Conservation (phyloP, 2,888 invertebrate species). For the Cataglyphis albicans region DNA sequence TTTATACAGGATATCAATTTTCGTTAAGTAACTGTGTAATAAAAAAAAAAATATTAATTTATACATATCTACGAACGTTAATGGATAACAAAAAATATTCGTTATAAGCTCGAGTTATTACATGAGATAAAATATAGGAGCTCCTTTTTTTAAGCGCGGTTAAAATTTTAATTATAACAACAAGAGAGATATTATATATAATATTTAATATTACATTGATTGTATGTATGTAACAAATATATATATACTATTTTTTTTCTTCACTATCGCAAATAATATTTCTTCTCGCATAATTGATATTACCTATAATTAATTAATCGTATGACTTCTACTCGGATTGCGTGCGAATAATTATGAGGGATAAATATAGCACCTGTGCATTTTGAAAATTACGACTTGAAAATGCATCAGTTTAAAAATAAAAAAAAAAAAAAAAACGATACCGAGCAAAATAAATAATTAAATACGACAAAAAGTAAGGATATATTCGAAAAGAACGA, state of each 20-base stretch:
- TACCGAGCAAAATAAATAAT: background rate
- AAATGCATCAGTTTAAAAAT: background rate
- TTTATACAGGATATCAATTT: conserved; percentile 69
- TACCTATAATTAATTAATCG: conserved; percentile 35
- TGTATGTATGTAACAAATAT: conserved; percentile 52
- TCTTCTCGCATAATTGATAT: conserved; percentile 22
- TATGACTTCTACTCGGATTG: conserved; percentile 64
- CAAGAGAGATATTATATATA: conserved; percentile 47
- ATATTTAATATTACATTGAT: conserved; percentile 69
- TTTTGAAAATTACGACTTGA: conserved; percentile 60
- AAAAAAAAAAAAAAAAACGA: background rate
- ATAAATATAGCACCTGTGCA: conserved; percentile 71
- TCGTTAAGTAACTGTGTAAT: conserved; percentile 62
- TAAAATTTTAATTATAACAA: conserved; percentile 68
- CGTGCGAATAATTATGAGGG: conserved; percentile 64
- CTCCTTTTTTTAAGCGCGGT: conserved; percentile 56
- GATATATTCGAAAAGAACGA: background rate
- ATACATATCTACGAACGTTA: conserved; percentile 66
- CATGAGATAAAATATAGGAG: conserved; percentile 48
- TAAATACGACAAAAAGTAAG: background rate
- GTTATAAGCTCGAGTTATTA: conserved; percentile 69
- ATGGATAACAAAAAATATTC: conserved; percentile 52
- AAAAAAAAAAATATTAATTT: conserved; percentile 70
- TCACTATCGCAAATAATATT: conserved; percentile 59
- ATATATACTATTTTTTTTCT: conserved; percentile 56